Base-by-base conservation (phyloP, 92 coral and sea anemone genomes). In the Actinostola sp. region DNA sequence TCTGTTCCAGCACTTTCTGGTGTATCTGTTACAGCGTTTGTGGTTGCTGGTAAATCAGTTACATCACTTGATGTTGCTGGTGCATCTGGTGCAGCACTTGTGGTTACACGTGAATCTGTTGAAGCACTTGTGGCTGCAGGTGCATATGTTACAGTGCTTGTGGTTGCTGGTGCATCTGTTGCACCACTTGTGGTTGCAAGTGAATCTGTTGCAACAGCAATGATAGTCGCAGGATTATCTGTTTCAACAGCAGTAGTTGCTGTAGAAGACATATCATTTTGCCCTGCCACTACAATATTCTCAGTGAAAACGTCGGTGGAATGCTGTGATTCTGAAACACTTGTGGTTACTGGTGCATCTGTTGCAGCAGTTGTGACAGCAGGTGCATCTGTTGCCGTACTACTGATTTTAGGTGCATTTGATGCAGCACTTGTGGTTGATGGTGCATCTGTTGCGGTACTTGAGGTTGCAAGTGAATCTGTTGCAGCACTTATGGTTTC, bases 11-110 rank as follows among this genome's bases (percentile, higher is more conserved):
- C n/a, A n/a, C n/a, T n/a, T n/a, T n/a, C n/a, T 11, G 55, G 11
- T n/a, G 72, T 31, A 66, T 11, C 70, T 56, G 82, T 50, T 35
- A 66, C 12, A 43, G 1, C 43, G 15, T 63, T 56, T 16, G 75
- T 76, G 13, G 60, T 13, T 0, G 23, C 79, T 4, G 60, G 36
- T 39, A 23, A 36, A 61, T 46, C 66, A 42, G 59, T 31, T 20
- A 32, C 54, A 32, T 17, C 38, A 14, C 39, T 23, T 7, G 55
- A 29, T 24, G 75, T 67, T 20, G 41, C 14, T 38, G 66, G 32
- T 29, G 20, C 55, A 54, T 70, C 21, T 8, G 68, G 2, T 46
- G 61, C 50, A 13, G 36, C 56, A 2, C 28, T 16, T 17, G 76
- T 16, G n/a, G 36, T 52, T 14, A 15, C 72, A 25, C 42, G 39